A percentile compares a stretch with the other conserved stretches of the same genome.
Evolutionary conservation across 1,140 invertebrate species (phyloP).

Genomic region (Philotrypesis tridentata): DNA sequence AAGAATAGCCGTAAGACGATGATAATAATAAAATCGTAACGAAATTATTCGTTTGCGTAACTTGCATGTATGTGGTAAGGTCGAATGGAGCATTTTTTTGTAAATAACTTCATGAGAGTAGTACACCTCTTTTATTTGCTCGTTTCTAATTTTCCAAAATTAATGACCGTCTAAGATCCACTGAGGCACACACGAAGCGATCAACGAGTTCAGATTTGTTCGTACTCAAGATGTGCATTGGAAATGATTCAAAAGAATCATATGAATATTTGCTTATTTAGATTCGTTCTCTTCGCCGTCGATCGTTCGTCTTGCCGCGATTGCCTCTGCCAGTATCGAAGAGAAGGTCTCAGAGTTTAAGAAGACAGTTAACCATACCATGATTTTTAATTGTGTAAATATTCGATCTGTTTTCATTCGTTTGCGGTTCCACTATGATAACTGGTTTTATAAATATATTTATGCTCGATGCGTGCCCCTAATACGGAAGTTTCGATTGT

Average conservation of each 20-base stretch:
- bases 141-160: neutral
- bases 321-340: neutral
- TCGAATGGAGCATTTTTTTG: neutral
- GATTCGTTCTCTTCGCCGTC: neutral
- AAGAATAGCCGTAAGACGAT: slow-evolving; percentile 38
- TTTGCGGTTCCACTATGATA: neutral
- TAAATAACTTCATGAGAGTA: slow-evolving; percentile 25
- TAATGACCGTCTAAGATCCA: neutral
- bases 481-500: slow-evolving; percentile 34
- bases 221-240: neutral
- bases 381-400: neutral
- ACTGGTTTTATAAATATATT: slow-evolving; percentile 5
- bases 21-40: slow-evolving; percentile 50
- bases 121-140: neutral
- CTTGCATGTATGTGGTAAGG: neutral
- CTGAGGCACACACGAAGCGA: neutral
- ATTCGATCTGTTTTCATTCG: neutral
- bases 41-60: slow-evolving; percentile 16
- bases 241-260: neutral
- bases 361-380: neutral
- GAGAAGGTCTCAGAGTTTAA: neutral
- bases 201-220: neutral
- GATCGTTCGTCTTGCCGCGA: neutral
- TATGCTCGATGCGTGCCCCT: neutral
- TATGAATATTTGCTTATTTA: neutral